Evolutionary conservation across 1,140 invertebrate genomes (phyloP), one percentile per base, ranked within the genome.

Genomic region (Leptinotarsa defecta): DNA sequence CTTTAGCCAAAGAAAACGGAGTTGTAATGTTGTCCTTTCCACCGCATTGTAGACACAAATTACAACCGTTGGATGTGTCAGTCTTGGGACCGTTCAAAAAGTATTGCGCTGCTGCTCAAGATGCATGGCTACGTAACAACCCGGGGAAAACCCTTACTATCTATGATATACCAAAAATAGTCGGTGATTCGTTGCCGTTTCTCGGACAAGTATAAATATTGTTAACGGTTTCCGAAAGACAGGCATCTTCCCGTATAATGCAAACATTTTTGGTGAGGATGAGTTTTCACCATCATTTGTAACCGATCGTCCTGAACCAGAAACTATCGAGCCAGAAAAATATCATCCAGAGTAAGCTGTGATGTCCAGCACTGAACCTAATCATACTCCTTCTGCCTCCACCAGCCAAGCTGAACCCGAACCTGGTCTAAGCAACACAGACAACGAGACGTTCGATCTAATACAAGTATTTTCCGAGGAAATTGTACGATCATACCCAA

Each of bases 81-180:
- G 27, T 34, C 5, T 34, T 34, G 1, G 6, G 6, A 34, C 27
- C 27, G 27, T 34, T 34, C 24, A 34, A 34, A 34, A 34, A 34
- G 27, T 34, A 34, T 34, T 34, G 27, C 27, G 27, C 27, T 34
- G 27, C 27, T 34, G 27, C 27, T 34, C 27, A 34, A 34, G 27
- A 34, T 6, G 6, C 27, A 34, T 34, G 27, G 27, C 5, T 34
- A 34, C 27, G 27, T 6, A 34, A 34, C 27, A 34, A 6, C 3
- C 84, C 85, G 43, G 86, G 85, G 19, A 87, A 85, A 80, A 80
- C 85, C 19, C 85, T 89, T 77, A 83, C 83, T 13, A 86, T 88
- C 24, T 88, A 87, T 79, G 85, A 88, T 74, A 85, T 88, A 72
- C 84, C 85, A 67, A 68, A 68, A 68, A 68, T 34, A 13, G 65